These are phyloP conservation scores for Syngnathus typhle DNA, from an alignment of 2,113 vertebrate genomes.

Conservation along the genomic window DNA sequence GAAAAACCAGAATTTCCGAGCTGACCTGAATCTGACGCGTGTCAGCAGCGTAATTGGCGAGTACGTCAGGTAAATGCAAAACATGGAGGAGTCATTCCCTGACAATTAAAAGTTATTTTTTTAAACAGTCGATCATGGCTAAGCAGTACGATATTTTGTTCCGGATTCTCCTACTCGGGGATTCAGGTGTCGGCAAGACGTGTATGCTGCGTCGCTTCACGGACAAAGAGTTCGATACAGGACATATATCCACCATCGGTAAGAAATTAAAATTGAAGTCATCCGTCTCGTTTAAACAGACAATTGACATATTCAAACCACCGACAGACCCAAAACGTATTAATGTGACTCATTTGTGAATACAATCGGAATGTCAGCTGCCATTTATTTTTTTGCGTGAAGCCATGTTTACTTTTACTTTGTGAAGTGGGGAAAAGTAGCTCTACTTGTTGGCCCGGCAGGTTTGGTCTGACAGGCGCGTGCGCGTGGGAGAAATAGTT, in stretches of 20 bases:
- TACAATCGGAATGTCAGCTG: background rate
- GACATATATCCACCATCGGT: constrained; percentile 94
- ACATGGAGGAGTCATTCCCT: constrained; percentile 23
- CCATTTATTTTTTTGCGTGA: background rate
- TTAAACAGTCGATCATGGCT: constrained; percentile 71
- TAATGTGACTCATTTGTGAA: background rate
- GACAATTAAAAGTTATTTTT: constrained; percentile 2
- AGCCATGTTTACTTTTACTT: background rate
- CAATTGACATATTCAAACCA: background rate
- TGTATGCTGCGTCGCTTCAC: constrained; percentile 89
- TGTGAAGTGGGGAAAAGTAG: background rate
- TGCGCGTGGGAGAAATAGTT: background rate
- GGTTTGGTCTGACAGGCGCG: background rate
- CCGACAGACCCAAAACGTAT: background rate
- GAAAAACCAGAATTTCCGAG: background rate
- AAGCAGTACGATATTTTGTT: constrained; percentile 89
- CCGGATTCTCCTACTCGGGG: constrained; percentile 83
- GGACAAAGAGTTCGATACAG: constrained; percentile 84
- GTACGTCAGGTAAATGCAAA: background rate
- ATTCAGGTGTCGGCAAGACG: constrained; percentile 91
- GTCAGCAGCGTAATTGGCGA: background rate
- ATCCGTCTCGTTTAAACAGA: background rate
- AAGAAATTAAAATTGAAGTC: constrained; percentile 43
- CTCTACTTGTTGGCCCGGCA: constrained; percentile 6
- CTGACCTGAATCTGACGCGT: constrained; percentile 2